A percentile compares a stretch with the other conserved stretches of the same genome.
These are phyloP conservation scores for Lateolabrax maculatus DNA, from an alignment of 2,797 vertebrate species.

Conservation along the genomic window DNA sequence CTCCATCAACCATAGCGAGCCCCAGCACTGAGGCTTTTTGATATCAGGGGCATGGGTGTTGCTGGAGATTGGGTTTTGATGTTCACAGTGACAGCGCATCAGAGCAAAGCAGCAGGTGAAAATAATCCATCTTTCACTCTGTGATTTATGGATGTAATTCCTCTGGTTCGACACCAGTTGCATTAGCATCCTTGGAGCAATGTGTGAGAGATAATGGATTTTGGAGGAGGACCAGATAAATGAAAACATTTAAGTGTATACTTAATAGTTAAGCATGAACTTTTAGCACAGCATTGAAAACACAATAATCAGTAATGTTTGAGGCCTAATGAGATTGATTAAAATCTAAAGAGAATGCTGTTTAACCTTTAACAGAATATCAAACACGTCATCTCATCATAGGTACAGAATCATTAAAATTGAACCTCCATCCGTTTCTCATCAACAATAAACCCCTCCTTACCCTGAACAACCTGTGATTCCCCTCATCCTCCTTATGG, in stretches of 20 bases:
- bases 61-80: constrained; percentile 48
- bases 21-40: constrained; percentile 31
- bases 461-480: constrained; percentile 55
- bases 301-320: neutral
- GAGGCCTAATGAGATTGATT: constrained; percentile 7
- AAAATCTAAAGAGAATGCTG: constrained; percentile 1
- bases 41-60: constrained; percentile 30
- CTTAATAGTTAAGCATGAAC: neutral
- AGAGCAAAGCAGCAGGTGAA: constrained; percentile 62
- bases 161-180: constrained; percentile 42
- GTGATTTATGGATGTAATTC: constrained; percentile 57
- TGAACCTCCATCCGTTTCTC: constrained; percentile 29
- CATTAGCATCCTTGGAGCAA: constrained; percentile 31
- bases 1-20: constrained; percentile 50
- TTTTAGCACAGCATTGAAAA: neutral
- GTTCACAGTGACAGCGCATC: constrained; percentile 51
- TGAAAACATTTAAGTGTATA: constrained; percentile 9
- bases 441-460: constrained; percentile 24
- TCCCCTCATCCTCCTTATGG: constrained; percentile 67
- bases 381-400: constrained; percentile 21
- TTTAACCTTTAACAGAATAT: constrained; percentile 10
- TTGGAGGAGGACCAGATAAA: constrained; percentile 23
- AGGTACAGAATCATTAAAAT: constrained; percentile 27
- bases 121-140: constrained; percentile 58
- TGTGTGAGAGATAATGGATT: constrained; percentile 27